Evolutionary conservation across 2,888 invertebrate genomes (phyloP).

Genomic region (Notodonta ziczac): DNA sequence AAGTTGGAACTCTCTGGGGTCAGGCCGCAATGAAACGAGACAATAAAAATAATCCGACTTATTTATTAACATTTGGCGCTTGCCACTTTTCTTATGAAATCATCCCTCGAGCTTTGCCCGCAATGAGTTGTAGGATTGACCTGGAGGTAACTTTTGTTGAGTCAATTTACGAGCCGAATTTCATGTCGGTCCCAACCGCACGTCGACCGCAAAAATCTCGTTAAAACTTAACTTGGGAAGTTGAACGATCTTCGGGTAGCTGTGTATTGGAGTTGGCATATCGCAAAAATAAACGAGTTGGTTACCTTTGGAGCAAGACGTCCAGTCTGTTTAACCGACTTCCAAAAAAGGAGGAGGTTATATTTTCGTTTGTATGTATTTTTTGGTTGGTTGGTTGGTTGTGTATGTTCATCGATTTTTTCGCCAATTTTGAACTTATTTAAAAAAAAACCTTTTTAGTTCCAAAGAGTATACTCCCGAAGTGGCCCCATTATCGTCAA

Average conservation of each 20-base stretch:
- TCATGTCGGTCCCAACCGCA: constrained; percentile 48
- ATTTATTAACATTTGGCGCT: constrained; percentile 33
- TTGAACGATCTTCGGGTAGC: constrained; percentile 43
- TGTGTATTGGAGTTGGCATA: constrained; percentile 33
- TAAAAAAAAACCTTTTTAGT: too few relatives aligned
- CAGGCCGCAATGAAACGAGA: constrained; percentile 18
- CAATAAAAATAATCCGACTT: constrained; percentile 21
- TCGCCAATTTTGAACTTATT: too few relatives aligned
- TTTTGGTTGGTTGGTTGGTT: too few relatives aligned
- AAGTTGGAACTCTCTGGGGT: constrained; percentile 8
- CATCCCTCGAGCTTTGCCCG: constrained; percentile 16
- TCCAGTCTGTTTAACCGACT: too few relatives aligned
- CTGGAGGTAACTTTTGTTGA: constrained; percentile 58
- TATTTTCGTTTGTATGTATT: too few relatives aligned
- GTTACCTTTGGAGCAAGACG: neutral
- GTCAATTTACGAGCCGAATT: constrained; percentile 64
- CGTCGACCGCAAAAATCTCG: constrained; percentile 68
- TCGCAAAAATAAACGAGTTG: constrained; percentile 9
- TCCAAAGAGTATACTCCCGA: too few relatives aligned
- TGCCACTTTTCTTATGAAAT: constrained; percentile 33
- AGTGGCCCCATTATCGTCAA: too few relatives aligned
- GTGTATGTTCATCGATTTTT: too few relatives aligned
- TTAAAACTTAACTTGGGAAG: constrained; percentile 63
- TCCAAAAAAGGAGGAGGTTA: too few relatives aligned
- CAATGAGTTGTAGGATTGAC: constrained; percentile 53